These are phyloP conservation scores for Microcebus griseorufus DNA, from an alignment of 2,113 vertebrate genomes.

Conservation along the genomic window DNA sequence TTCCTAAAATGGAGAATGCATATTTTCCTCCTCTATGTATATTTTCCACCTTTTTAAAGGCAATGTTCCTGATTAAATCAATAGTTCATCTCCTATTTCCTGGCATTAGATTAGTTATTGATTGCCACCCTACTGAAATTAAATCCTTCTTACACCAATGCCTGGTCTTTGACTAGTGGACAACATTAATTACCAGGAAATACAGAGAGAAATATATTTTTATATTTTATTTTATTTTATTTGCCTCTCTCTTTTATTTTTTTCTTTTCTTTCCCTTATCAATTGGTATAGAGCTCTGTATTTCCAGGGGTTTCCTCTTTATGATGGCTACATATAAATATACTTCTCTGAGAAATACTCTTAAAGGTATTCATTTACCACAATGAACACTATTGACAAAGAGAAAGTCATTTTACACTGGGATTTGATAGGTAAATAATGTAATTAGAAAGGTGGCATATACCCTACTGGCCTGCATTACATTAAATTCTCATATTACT, in stretches of 20 bases:
- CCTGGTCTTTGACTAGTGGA: neutral
- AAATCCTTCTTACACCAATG: neutral
- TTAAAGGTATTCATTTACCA: neutral
- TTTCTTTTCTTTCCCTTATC: neutral
- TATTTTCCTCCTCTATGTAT: neutral
- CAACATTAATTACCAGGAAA: neutral
- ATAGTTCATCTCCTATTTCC: neutral
- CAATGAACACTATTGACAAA: neutral
- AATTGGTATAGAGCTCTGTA: neutral
- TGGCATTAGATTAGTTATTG: neutral
- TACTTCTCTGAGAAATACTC: neutral
- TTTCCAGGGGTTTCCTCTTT: neutral
- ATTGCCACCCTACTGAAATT: neutral
- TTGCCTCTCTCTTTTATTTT: neutral
- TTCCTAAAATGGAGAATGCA: neutral
- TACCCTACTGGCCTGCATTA: accelerated
- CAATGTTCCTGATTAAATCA: neutral
- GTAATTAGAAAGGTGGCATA: neutral
- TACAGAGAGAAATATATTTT: neutral
- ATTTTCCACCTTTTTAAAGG: neutral
- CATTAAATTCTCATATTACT: neutral
- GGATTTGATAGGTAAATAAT: neutral
- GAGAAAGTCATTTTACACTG: neutral
- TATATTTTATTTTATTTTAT: neutral
- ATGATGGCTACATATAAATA: neutral